Evolutionary conservation across 2,888 invertebrate species (phyloP).

Genomic region (Clistopyga incitator): DNA sequence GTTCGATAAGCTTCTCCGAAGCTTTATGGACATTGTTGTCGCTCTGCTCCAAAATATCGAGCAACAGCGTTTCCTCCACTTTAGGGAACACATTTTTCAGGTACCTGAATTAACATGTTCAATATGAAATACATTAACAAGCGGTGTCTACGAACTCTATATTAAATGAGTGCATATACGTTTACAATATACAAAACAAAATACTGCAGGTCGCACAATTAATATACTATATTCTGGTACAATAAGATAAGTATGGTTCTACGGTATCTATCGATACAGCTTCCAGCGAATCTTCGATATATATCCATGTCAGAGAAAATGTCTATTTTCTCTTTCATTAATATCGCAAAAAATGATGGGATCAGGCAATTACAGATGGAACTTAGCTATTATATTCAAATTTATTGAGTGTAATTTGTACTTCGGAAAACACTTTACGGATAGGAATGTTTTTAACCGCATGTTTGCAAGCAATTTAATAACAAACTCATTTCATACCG

Average conservation of each 20-base stretch:
- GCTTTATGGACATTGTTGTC: constrained; percentile 96
- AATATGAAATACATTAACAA: constrained; percentile 37
- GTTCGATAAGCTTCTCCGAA: constrained; percentile 91
- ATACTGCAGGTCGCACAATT: constrained; percentile 49
- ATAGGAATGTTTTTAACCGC: not conserved
- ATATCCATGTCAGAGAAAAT: constrained; percentile 24
- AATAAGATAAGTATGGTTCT: constrained; percentile 48
- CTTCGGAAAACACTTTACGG: not conserved
- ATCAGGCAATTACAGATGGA: constrained; percentile 50
- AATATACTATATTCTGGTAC: constrained; percentile 53
- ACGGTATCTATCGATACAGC: constrained; percentile 41
- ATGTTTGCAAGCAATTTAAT: not conserved
- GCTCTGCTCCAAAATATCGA: constrained; percentile 93
- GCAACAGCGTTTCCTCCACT: constrained; percentile 94
- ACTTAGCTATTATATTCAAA: constrained; percentile 19
- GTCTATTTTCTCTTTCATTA: constrained; percentile 10
- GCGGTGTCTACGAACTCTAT: constrained; percentile 18
- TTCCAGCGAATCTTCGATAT: constrained; percentile 35
- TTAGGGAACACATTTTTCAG: constrained; percentile 96
- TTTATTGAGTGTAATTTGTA: constrained; percentile 3
- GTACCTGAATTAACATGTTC: constrained; percentile 87
- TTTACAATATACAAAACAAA: constrained; percentile 58
- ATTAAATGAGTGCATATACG: constrained; percentile 59
- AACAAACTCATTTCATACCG: not conserved
- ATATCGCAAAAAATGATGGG: constrained; percentile 16